phyloP scores from a whole-genome alignment of 2,888 invertebrate genomes.

The Cataglyphis livida region DNA sequence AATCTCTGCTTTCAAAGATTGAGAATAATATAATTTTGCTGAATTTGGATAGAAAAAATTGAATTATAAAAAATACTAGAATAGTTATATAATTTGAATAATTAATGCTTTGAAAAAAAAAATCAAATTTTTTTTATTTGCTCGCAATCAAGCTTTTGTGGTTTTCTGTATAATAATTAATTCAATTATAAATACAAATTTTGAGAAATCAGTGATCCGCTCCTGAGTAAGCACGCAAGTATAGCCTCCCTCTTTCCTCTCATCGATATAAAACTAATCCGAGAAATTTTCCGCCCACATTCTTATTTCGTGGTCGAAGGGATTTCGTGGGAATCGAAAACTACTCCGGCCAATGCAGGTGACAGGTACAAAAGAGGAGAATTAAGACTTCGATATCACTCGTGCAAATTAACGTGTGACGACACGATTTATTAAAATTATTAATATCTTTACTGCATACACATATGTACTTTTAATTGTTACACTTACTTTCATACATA shows the following conservation, averaged over 20 bases:
- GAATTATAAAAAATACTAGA: not conserved
- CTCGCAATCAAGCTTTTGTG: not conserved
- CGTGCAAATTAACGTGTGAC: not conserved
- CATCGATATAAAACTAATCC: conserved; percentile 34
- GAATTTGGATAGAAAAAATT: not conserved
- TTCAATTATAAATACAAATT: conserved; percentile 20
- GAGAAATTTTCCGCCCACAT: conserved; percentile 45
- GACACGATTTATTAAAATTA: not conserved
- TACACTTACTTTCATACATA: not conserved
- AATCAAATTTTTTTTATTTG: not conserved
- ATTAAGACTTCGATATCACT: conserved; percentile 11
- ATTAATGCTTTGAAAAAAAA: not conserved
- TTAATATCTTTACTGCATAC: not conserved
- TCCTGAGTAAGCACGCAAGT: not conserved
- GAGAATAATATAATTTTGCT: not conserved
- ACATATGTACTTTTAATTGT: not conserved
- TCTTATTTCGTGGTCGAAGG: conserved; percentile 52
- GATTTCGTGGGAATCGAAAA: conserved; percentile 39
- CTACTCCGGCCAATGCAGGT: conserved; percentile 36
- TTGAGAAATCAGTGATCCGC: conserved; percentile 4
- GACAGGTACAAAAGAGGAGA: conserved; percentile 38
- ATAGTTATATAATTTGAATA: not conserved
- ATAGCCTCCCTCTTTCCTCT: conserved; percentile 12
- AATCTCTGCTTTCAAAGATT: not conserved
- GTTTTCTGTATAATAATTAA: not conserved